phyloP scores from a whole-genome alignment of 2,113 vertebrate genomes.

The Ictalurus punctatus region DNA sequence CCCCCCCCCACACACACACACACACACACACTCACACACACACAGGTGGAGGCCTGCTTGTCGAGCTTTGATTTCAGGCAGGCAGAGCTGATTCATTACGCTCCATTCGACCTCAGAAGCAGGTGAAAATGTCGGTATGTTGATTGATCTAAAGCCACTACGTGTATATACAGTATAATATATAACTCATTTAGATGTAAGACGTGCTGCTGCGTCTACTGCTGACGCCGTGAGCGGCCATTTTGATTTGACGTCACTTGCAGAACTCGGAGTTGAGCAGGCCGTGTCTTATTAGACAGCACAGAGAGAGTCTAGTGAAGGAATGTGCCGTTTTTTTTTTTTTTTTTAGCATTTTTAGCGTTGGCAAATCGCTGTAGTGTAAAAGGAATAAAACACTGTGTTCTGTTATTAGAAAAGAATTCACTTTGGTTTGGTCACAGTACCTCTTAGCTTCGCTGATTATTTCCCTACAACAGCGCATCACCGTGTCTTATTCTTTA shows the following conservation, averaged over 20 bases:
- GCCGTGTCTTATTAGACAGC: neutral
- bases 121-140: too few relatives aligned
- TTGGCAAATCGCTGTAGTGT: neutral
- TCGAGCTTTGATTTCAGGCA: neutral
- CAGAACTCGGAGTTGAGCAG: neutral
- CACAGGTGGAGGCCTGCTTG: neutral
- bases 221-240: neutral
- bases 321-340: neutral
- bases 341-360: neutral
- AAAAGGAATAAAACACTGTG: neutral
- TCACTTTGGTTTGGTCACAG: neutral
- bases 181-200: too few relatives aligned
- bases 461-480: neutral
- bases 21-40: conserved; percentile 19
- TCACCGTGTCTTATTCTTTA: neutral
- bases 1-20: conserved; percentile 34
- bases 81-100: neutral
- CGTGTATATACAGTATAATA: too few relatives aligned
- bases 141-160: too few relatives aligned
- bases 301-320: neutral
- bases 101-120: too few relatives aligned
- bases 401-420: neutral
- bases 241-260: neutral
- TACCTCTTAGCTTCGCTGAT: neutral
- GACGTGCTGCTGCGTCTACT: neutral